phyloP scores from a whole-genome alignment of 2,888 invertebrate genomes.

The Phorcus lineatus region DNA sequence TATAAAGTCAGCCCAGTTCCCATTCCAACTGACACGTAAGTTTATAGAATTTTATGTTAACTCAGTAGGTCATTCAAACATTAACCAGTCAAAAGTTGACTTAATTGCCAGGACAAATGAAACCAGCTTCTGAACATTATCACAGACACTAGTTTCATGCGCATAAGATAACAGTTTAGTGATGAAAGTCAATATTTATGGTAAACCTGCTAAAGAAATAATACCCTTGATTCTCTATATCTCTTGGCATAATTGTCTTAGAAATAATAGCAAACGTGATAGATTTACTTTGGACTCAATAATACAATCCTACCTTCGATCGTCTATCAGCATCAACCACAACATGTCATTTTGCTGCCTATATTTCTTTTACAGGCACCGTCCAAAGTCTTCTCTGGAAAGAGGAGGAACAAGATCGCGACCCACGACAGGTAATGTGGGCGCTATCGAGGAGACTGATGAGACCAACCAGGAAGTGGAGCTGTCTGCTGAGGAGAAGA shows the following conservation, averaged over 20 bases:
- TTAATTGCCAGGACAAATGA: no score
- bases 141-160: no score
- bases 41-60: slow-evolving; percentile 14
- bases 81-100: no score
- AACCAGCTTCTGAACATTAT: no score
- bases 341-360: neutral
- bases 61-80: no score
- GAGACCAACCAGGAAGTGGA: slow-evolving; percentile 65
- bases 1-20: slow-evolving; percentile 74
- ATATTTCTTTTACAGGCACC: slow-evolving; percentile 52
- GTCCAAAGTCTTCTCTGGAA: slow-evolving; percentile 71
- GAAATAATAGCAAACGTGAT: no score
- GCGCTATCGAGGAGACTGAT: slow-evolving; percentile 70
- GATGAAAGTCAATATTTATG: no score
- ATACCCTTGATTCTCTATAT: no score
- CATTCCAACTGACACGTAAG: slow-evolving; percentile 74
- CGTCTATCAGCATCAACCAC: neutral
- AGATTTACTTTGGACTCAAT: no score
- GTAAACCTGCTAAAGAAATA: no score
- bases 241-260: no score
- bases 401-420: slow-evolving; percentile 69
- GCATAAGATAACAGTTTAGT: no score
- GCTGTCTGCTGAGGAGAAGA: slow-evolving; percentile 22
- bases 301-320: neutral
- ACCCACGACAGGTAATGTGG: slow-evolving; percentile 62